Base-by-base conservation (phyloP, 2,113 vertebrate species). In the Clarias macrocephalus region DNA sequence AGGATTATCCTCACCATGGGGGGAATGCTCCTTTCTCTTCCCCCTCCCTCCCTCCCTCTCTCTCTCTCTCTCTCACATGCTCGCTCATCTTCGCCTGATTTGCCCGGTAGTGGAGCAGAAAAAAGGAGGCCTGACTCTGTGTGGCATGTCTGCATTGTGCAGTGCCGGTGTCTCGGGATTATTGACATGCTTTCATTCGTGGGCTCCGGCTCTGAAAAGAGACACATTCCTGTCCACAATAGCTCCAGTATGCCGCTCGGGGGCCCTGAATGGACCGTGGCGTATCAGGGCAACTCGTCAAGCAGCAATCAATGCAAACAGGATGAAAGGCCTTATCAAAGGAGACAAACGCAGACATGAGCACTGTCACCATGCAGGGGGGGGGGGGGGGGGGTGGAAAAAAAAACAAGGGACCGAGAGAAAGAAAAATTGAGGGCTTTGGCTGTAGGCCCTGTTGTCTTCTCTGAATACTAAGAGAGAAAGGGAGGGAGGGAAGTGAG, bases 191-290 rank as follows among this genome's bases (percentile, higher is more conserved):
- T 91, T 91, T 94, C 93, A 94, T 93, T 93, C 89, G 92, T 92
- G 91, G 93, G 94, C 93, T 94, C 91, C 92, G 91, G 93, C 92
- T 93, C 92, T 96, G 95, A 96, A 96, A 96, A 94, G 94, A 94
- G 91, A 96, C 90, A 89, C 94, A 95, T 96, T 94, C 95, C 94
- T 92, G 68, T 73, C 92, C 92, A 96, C 95, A 96, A 95, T 93
- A 84, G 92, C 86, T 91, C 93, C 93, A 95, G 94, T 95, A 94
- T 95, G 89, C 93, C 91, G 93, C 89, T 88, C 86, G 84, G 91
- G 92, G 94, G 92, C 91, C 87, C 86, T 90, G 95, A 96, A 95
- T 82, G 65, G 84, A 84, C 90, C 93, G 89, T 91, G 93, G 92
- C 93, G 92, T 93, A 94, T 94, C 90, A 80, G 92, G 92, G 94